phyloP scores from a whole-genome alignment of 2,888 invertebrate species.

The Tuta absoluta region DNA sequence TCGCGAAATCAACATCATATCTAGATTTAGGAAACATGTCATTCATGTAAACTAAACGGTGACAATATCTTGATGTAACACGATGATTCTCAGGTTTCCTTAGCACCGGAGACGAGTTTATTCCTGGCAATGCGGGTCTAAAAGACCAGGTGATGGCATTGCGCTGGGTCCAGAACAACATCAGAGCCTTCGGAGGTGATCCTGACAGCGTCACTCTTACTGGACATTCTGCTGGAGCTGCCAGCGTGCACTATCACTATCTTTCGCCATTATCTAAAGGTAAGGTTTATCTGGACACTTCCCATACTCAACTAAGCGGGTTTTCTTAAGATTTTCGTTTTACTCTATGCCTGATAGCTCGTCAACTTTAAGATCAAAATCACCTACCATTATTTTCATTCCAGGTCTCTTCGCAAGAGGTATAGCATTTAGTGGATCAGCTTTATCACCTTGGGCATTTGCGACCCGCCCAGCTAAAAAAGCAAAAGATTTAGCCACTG shows the following conservation, averaged over 20 bases:
- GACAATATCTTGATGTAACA: not conserved
- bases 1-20: too few relatives aligned
- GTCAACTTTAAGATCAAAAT: not conserved
- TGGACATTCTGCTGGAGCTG: conserved; percentile 85
- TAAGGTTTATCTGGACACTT: conserved; percentile 33
- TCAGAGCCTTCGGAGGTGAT: conserved; percentile 84
- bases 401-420: conserved; percentile 82
- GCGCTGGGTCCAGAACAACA: conserved; percentile 83
- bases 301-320: too few relatives aligned
- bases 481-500: conserved; percentile 80
- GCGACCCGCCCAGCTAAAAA: conserved; percentile 81
- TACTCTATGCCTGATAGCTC: not conserved
- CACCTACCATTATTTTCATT: not conserved
- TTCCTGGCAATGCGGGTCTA: conserved; percentile 84
- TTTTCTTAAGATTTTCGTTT: not conserved
- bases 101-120: conserved; percentile 82
- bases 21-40: too few relatives aligned
- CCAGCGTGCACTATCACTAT: conserved; percentile 84
- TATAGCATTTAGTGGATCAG: conserved; percentile 87
- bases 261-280: conserved; percentile 79
- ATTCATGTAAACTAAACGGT: too few relatives aligned
- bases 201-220: conserved; percentile 80
- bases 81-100: conserved; percentile 79
- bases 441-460: conserved; percentile 83
- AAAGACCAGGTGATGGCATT: conserved; percentile 85